Conservation (phyloP, 1,140 invertebrate genomes). For the Lordiphosa collinella region DNA sequence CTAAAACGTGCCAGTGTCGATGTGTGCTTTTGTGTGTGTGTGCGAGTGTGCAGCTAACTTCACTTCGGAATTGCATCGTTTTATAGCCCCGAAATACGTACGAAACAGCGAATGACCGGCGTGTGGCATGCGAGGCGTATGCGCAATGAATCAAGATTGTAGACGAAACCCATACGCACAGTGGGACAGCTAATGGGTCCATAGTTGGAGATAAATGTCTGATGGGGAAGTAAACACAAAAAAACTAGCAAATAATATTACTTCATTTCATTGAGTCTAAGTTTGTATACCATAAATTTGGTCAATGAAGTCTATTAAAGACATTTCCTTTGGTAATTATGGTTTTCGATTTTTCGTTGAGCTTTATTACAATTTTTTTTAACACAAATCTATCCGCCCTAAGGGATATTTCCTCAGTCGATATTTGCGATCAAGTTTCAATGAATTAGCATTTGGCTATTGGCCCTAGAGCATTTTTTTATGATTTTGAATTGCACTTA, state of each 20-base stretch:
- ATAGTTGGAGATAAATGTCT: neutral
- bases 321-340: too few relatives aligned
- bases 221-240: neutral
- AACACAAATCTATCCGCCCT: too few relatives aligned
- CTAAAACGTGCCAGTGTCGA: slow-evolving; percentile 73
- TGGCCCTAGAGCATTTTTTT: too few relatives aligned
- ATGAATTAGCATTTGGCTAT: too few relatives aligned
- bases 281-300: too few relatives aligned
- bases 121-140: slow-evolving; percentile 67
- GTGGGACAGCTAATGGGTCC: slow-evolving; percentile 26
- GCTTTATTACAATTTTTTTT: too few relatives aligned
- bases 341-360: too few relatives aligned
- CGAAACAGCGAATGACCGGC: slow-evolving; percentile 40
- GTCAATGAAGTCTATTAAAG: too few relatives aligned
- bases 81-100: slow-evolving; percentile 54
- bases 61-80: slow-evolving; percentile 28
- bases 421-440: too few relatives aligned
- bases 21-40: slow-evolving; percentile 6
- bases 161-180: slow-evolving; percentile 59
- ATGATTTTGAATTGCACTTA: too few relatives aligned
- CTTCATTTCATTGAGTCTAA: neutral
- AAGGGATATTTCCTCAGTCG: too few relatives aligned
- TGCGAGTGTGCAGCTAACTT: slow-evolving; percentile 4
- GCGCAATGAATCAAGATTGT: slow-evolving; percentile 46
- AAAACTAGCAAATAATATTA: neutral